These are phyloP conservation scores for Lottia gigantea DNA, from an alignment of 2,888 invertebrate species.

Conservation along the genomic window DNA sequence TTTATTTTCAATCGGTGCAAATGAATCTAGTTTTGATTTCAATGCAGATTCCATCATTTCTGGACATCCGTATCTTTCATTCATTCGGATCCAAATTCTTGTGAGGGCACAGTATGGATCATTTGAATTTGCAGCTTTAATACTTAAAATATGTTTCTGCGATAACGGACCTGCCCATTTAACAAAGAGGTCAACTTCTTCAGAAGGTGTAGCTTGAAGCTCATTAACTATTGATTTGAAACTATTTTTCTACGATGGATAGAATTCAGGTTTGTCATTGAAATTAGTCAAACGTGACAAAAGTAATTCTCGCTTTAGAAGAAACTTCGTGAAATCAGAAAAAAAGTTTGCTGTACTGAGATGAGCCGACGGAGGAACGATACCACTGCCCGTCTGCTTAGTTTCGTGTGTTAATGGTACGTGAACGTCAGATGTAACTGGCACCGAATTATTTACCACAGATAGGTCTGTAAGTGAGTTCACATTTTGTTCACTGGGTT, in stretches of 20 bases:
- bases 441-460: no score
- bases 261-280: slow-evolving; percentile 29
- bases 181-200: slow-evolving; percentile 24
- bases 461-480: no score
- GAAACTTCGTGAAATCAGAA: slow-evolving; percentile 16
- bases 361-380: no score
- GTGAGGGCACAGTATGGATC: slow-evolving; percentile 19
- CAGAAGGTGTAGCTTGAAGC: slow-evolving; percentile 12
- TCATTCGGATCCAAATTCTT: slow-evolving; percentile 20
- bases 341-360: no score
- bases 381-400: no score
- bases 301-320: slow-evolving; percentile 28
- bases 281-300: slow-evolving; percentile 19
- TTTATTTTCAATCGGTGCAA: slow-evolving; percentile 29
- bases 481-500: no score
- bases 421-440: no score
- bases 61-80: slow-evolving; percentile 32
- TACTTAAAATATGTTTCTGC: slow-evolving; percentile 19
- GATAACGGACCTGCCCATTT: slow-evolving; percentile 28
- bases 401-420: no score
- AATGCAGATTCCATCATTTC: slow-evolving; percentile 28
- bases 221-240: slow-evolving; percentile 24
- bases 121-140: slow-evolving; percentile 25
- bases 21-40: slow-evolving; percentile 25
- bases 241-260: slow-evolving; percentile 26